These are phyloP conservation scores for Chaetodon auriga DNA, from an alignment of 2,113 vertebrate genomes.

Conservation along the genomic window DNA sequence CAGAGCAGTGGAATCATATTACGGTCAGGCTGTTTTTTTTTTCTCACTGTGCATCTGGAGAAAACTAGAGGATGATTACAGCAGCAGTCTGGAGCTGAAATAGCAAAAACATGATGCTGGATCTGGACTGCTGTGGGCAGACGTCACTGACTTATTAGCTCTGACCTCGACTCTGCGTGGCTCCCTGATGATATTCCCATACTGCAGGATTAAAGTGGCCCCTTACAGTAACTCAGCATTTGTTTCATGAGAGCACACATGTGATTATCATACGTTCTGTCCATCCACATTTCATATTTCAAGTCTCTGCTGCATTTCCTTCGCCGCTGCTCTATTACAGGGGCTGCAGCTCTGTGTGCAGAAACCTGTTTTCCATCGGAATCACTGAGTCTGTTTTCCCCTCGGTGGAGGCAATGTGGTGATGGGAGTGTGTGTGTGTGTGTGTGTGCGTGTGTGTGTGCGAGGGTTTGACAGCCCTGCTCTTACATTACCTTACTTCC, in stretches of 20 bases:
- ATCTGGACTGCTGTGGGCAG: background rate
- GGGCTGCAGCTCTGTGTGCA: slow-evolving; percentile 28
- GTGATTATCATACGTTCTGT: background rate
- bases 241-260: background rate
- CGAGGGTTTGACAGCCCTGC: slow-evolving; percentile 40
- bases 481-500: slow-evolving; percentile 76
- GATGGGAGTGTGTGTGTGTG: background rate
- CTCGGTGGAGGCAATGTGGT: slow-evolving; percentile 21
- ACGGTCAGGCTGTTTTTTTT: background rate
- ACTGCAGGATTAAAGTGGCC: background rate
- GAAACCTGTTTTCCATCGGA: slow-evolving; percentile 38
- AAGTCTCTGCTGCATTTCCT: slow-evolving; percentile 1
- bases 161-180: background rate
- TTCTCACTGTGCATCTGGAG: background rate
- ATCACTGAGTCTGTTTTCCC: slow-evolving; percentile 52
- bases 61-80: background rate
- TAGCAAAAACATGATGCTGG: slow-evolving; percentile 1
- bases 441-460: slow-evolving; percentile 28
- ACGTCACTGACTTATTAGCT: background rate
- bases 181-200: background rate
- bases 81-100: background rate
- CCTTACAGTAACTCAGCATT: background rate
- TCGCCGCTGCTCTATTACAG: slow-evolving; percentile 18
- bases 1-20: background rate
- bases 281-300: slow-evolving; percentile 6